These are phyloP conservation scores for Fregata magnificens DNA, from an alignment of 2,113 vertebrate genomes.

Conservation along the genomic window DNA sequence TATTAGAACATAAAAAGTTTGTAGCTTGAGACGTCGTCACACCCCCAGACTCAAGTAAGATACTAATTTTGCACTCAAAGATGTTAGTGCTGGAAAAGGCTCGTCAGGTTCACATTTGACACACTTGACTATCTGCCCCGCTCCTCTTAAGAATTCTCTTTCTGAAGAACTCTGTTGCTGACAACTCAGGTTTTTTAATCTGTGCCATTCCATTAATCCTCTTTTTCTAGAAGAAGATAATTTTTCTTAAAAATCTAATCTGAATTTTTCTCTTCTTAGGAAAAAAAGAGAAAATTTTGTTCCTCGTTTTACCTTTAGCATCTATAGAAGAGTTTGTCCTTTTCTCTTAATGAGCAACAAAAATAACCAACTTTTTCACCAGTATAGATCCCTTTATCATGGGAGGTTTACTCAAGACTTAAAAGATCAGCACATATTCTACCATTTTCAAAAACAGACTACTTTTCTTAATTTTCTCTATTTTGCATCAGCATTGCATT, in stretches of 20 bases:
- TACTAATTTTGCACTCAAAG: not conserved
- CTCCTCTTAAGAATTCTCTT: not conserved
- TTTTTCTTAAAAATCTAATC: not conserved
- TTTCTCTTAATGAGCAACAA: not conserved
- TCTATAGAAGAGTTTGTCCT: not conserved
- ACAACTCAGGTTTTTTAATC: not conserved
- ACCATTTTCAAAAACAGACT: not conserved
- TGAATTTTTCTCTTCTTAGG: not conserved
- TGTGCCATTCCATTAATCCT: not conserved
- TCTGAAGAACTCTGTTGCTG: not conserved
- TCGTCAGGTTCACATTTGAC: not conserved
- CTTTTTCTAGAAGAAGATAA: not conserved
- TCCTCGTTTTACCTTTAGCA: not conserved
- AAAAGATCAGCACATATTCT: not conserved
- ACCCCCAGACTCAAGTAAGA: not conserved
- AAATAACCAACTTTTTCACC: not conserved
- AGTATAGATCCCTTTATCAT: not conserved
- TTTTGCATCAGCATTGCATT: not conserved
- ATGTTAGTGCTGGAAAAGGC: not conserved
- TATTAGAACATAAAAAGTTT: not conserved
- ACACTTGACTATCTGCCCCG: not conserved
- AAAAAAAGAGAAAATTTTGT: not conserved
- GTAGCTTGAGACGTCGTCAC: not conserved
- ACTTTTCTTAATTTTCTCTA: not conserved
- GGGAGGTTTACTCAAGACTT: not conserved